Percentiles rank a stretch among this genome's conserved stretches.
These are phyloP conservation scores for Campoletis sonorensis DNA, from an alignment of 1,140 invertebrate species.

Conservation along the genomic window DNA sequence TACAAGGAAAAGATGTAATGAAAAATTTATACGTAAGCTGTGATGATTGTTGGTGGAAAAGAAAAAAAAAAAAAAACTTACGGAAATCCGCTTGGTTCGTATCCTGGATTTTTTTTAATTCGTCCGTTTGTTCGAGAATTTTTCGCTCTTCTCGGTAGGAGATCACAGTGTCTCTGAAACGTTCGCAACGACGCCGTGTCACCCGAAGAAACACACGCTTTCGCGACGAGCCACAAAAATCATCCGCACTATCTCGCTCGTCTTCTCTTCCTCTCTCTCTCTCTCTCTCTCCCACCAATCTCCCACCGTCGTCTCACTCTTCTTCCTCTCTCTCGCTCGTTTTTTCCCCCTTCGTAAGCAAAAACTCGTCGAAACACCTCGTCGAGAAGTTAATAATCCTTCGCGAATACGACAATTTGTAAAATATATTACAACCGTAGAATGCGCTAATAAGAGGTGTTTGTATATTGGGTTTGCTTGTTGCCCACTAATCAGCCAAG, in stretches of 20 bases:
- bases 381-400: neutral
- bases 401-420: neutral
- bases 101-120: no score
- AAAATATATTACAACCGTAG: neutral
- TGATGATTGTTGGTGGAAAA: no score
- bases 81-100: no score
- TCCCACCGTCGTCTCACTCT: no score
- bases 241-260: no score
- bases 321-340: neutral
- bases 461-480: constrained; percentile 71
- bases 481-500: constrained; percentile 68
- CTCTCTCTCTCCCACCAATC: neutral
- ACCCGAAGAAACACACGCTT: neutral
- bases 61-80: no score
- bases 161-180: neutral
- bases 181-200: constrained; percentile 4
- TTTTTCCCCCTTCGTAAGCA: neutral
- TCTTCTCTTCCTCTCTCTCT: neutral
- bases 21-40: no score
- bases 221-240: neutral
- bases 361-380: neutral
- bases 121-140: no score
- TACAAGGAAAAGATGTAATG: no score
- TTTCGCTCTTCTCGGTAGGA: no score
- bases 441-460: neutral